phyloP scores from a whole-genome alignment of 2,113 vertebrate genomes.

The Tetrax tetrax region DNA sequence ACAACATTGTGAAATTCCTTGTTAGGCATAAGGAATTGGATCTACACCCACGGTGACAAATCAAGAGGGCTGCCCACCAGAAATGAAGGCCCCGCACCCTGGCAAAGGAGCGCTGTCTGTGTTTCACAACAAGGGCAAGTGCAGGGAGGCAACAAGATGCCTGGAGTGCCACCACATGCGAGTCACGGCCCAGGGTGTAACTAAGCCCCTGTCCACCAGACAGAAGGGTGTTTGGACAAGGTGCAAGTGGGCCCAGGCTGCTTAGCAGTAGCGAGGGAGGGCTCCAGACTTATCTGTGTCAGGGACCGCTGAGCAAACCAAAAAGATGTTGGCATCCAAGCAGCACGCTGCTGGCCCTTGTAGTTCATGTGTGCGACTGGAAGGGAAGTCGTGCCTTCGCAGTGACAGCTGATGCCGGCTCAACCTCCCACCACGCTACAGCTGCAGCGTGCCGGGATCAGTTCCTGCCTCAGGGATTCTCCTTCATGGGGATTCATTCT shows the following conservation, averaged over 20 bases:
- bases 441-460: background rate
- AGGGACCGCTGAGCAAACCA: background rate
- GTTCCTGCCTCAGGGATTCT: background rate
- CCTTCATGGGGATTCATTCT: background rate
- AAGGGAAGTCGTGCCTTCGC: background rate
- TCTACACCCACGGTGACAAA: background rate
- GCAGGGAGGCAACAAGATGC: background rate
- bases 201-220: no score
- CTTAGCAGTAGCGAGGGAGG: background rate
- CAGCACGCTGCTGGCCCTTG: background rate
- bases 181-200: background rate
- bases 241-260: background rate
- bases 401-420: rapidly evolving
- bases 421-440: background rate
- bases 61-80: background rate
- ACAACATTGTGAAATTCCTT: background rate
- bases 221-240: background rate
- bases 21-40: rapidly evolving
- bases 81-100: background rate
- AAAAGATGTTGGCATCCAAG: background rate
- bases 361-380: no score
- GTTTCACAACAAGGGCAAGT: background rate
- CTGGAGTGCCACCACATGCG: rapidly evolving
- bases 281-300: background rate
- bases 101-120: rapidly evolving